phyloP scores from a whole-genome alignment of 2,888 invertebrate species.

The Polietes domitor region DNA sequence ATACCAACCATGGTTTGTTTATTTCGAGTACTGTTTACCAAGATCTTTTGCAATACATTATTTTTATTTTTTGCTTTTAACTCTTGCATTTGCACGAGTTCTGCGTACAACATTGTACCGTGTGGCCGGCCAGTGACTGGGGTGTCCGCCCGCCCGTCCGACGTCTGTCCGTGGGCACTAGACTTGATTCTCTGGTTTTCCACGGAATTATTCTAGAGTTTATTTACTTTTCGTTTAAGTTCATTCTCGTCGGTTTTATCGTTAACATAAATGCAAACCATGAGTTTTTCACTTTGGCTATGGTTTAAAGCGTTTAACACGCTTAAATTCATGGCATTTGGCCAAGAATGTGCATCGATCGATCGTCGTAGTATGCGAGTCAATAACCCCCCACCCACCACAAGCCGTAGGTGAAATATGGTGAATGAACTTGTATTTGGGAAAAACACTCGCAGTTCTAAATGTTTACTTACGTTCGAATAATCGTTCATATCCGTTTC shows the following conservation, averaged over 20 bases:
- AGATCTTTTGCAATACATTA: constrained; percentile 62
- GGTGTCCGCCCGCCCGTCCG: not conserved
- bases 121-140: not conserved
- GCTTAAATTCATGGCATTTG: constrained; percentile 42
- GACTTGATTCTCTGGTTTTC: constrained; percentile 39
- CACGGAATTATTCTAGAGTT: constrained; percentile 53
- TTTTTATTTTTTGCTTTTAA: constrained; percentile 33
- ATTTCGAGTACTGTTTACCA: constrained; percentile 51
- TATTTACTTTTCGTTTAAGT: constrained; percentile 14
- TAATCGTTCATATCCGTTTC: not conserved
- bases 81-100: constrained; percentile 27
- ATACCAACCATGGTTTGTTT: constrained; percentile 60
- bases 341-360: constrained; percentile 53
- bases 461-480: not conserved
- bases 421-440: constrained; percentile 18
- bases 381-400: not conserved
- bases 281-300: not conserved
- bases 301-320: not conserved
- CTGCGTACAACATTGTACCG: not conserved
- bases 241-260: not conserved
- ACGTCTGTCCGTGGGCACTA: not conserved
- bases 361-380: not conserved
- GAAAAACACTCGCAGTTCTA: constrained; percentile 12
- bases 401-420: not conserved
- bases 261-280: not conserved